These are phyloP conservation scores for Mallateleia sp. DNA, from an alignment of 2,888 invertebrate species.

Conservation along the genomic window DNA sequence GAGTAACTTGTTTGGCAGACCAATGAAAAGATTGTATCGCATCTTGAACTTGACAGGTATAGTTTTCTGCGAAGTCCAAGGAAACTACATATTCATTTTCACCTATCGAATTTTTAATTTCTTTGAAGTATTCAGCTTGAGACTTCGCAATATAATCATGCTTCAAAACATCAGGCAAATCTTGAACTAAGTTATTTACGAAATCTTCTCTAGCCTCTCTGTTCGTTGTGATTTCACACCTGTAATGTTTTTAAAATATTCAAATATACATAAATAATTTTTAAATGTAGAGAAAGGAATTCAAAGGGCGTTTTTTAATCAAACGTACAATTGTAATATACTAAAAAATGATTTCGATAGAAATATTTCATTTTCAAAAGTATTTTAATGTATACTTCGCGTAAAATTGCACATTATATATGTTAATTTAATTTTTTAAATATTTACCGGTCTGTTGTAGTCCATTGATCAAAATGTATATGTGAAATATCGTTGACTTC, in stretches of 20 bases:
- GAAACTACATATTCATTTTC: slow-evolving; percentile 25
- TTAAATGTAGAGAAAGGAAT: too few species aligned
- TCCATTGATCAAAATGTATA: slow-evolving; percentile 44
- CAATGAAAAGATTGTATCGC: slow-evolving; percentile 39
- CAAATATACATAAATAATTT: background rate
- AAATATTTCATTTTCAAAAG: background rate
- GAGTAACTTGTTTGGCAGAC: slow-evolving; percentile 16
- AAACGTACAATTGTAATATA: background rate
- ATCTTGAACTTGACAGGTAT: slow-evolving; percentile 30
- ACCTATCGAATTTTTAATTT: background rate
- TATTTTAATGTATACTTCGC: background rate
- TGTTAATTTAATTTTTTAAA: background rate
- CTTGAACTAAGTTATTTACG: slow-evolving; percentile 2
- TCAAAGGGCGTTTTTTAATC: background rate
- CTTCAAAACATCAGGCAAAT: slow-evolving; percentile 4
- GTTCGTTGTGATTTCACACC: background rate
- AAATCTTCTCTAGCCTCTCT: slow-evolving; percentile 1
- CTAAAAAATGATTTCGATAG: background rate
- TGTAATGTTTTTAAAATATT: background rate
- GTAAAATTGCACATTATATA: background rate
- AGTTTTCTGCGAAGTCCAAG: slow-evolving; percentile 47
- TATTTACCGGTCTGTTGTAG: slow-evolving; percentile 33
- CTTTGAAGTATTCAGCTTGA: slow-evolving; percentile 22
- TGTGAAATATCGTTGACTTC: background rate
- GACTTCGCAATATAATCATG: slow-evolving; percentile 21